A percentile compares a stretch with the other conserved stretches of the same genome.
Conservation (phyloP, 2,797 vertebrate genomes). For the Neoniphon sammara region DNA sequence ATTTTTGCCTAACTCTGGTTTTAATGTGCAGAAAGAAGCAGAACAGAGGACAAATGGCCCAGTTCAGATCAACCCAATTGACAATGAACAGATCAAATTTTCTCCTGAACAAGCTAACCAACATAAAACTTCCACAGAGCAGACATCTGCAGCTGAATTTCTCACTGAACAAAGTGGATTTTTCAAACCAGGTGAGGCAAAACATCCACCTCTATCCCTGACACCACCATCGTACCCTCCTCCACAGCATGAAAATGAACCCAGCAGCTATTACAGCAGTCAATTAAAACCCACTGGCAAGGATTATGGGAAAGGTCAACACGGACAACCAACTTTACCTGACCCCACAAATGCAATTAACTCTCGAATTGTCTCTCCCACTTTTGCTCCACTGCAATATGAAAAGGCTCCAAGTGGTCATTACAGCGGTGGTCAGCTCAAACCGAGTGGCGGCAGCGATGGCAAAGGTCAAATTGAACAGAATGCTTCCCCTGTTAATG, state of each 20-base stretch:
- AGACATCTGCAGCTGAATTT: not conserved
- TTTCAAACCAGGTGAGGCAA: not conserved
- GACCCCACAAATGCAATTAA: conserved; percentile 6
- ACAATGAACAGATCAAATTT: not conserved
- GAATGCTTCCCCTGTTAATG: not conserved
- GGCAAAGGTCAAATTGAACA: not conserved
- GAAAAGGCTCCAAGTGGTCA: not conserved
- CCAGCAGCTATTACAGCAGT: not conserved
- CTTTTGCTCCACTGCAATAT: conserved; percentile 1
- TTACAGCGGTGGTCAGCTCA: not conserved
- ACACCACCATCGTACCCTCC: not conserved
- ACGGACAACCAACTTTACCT: not conserved
- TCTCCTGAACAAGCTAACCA: not conserved
- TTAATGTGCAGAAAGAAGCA: not conserved
- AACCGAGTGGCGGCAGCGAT: not conserved
- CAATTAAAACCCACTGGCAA: not conserved
- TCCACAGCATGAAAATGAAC: not conserved
- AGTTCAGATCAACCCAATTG: not conserved
- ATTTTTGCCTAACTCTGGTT: not conserved
- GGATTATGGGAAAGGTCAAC: not conserved
- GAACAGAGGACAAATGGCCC: not conserved
- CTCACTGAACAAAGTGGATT: not conserved
- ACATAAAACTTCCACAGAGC: not conserved
- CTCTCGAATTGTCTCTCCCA: not conserved
- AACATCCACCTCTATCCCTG: not conserved